phyloP scores from a whole-genome alignment of 2,113 vertebrate genomes.

The Bujurquina vittata region DNA sequence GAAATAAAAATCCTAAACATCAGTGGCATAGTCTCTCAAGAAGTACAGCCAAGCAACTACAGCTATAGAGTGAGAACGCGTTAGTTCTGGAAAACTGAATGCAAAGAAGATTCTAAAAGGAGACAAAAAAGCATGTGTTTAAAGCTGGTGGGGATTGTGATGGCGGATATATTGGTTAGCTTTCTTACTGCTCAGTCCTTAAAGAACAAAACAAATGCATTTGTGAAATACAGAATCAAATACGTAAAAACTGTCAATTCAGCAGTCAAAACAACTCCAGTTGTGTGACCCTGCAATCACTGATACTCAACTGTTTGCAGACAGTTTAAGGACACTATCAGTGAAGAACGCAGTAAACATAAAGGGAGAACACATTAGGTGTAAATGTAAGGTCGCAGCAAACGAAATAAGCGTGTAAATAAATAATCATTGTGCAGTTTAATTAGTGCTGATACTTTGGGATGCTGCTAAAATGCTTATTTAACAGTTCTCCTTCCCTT shows the following conservation, averaged over 20 bases:
- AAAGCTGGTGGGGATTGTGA: background rate
- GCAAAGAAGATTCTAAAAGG: background rate
- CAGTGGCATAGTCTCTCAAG: background rate
- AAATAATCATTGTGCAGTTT: slow-evolving; percentile 34
- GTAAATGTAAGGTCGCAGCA: slow-evolving; percentile 3
- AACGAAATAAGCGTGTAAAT: slow-evolving; percentile 24
- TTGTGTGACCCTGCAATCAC: background rate
- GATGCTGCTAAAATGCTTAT: slow-evolving; percentile 43
- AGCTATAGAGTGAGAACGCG: background rate
- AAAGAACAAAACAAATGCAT: background rate
- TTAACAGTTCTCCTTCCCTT: slow-evolving; percentile 43
- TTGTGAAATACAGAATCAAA: background rate
- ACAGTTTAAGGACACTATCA: background rate
- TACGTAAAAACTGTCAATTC: background rate
- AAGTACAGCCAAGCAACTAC: background rate
- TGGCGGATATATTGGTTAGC: background rate
- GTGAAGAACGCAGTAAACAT: background rate
- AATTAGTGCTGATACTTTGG: slow-evolving; percentile 42
- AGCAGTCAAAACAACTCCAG: background rate
- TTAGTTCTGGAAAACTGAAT: background rate
- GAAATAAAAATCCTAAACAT: background rate
- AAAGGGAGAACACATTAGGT: background rate
- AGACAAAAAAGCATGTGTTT: background rate
- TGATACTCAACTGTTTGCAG: background rate
- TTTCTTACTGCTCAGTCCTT: background rate